A percentile compares a stretch with the other conserved stretches of the same genome.
Conservation (phyloP, 2,888 invertebrate species). For the Didymodactylos carnosus region DNA sequence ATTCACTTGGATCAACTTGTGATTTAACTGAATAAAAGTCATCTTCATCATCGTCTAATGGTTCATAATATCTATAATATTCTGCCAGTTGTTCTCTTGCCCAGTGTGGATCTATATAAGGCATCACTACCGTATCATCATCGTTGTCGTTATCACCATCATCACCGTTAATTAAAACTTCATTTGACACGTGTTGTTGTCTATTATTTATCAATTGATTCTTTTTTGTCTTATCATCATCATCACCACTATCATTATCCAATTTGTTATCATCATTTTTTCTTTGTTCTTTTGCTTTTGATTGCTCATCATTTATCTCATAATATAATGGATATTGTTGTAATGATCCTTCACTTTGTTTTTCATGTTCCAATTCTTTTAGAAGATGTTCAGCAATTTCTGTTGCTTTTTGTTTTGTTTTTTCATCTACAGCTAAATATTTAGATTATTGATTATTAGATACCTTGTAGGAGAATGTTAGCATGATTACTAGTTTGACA, state of each 20-base stretch:
- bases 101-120: not conserved
- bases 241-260: not conserved
- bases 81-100: too few relatives aligned
- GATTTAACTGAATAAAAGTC: not conserved
- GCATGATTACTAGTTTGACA: not conserved
- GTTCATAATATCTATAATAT: not conserved
- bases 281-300: not conserved
- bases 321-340: too few relatives aligned
- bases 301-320: too few relatives aligned
- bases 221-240: not conserved
- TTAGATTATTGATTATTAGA: not conserved
- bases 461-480: too few relatives aligned
- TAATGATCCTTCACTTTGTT: too few relatives aligned
- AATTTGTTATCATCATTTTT: not conserved
- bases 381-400: not conserved
- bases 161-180: not conserved
- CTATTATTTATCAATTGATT: not conserved
- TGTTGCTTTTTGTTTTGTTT: not conserved
- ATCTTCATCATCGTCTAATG: not conserved
- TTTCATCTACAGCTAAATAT: not conserved
- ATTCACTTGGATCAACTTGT: not conserved
- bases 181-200: not conserved
- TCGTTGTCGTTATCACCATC: not conserved
- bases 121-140: not conserved
- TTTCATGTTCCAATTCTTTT: not conserved